These are phyloP conservation scores for Amphipoea lucens DNA, from an alignment of 2,888 invertebrate genomes.

Conservation along the genomic window DNA sequence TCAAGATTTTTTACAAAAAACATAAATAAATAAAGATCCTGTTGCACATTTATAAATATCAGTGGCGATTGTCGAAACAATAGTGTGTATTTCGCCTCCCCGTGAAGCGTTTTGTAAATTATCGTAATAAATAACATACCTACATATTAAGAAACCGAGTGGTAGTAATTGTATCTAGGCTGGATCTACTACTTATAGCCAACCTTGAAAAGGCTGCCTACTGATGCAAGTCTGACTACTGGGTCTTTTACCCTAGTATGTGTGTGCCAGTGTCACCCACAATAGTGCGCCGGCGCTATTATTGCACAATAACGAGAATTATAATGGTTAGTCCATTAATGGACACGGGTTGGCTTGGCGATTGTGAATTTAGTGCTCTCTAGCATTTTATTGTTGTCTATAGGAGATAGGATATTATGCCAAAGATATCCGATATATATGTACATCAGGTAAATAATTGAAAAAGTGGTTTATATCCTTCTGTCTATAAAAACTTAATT, in stretches of 20 bases:
- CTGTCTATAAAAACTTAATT: not conserved
- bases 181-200: no score
- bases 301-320: conserved; percentile 57
- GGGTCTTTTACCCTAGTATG: conserved; percentile 21
- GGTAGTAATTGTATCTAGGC: no score
- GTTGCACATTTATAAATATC: no score
- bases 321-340: conserved; percentile 62
- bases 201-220: not conserved
- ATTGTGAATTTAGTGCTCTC: conserved; percentile 11
- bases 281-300: conserved; percentile 54
- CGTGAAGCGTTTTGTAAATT: no score
- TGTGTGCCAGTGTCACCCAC: conserved; percentile 53
- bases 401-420: no score
- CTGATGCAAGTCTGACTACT: not conserved
- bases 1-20: not conserved
- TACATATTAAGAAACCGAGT: no score
- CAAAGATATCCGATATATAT: no score
- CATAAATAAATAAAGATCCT: no score
- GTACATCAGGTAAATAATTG: not conserved
- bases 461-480: not conserved
- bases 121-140: no score
- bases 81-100: no score
- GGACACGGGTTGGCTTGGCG: conserved; percentile 23
- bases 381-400: not conserved
- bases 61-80: no score